Evolutionary conservation across 2,888 invertebrate genomes (phyloP), one percentile per base, ranked within the genome.

Genomic region (Alentia gelatinosa): DNA sequence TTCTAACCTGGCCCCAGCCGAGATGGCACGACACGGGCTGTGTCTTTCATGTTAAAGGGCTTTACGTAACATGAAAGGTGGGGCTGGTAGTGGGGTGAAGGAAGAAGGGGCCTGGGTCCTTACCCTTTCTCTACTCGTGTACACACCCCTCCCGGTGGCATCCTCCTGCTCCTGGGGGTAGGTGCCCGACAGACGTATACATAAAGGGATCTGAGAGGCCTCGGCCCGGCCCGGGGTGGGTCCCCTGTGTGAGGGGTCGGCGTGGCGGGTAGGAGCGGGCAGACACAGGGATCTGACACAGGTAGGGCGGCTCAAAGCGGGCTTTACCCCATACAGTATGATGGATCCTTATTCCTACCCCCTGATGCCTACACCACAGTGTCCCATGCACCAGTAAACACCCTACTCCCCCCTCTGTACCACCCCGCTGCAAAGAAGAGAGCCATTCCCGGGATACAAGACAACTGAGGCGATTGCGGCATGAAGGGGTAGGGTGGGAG

Each of bases 41-140:
- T 75, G 75, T 68, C 83, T 83, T 83, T 83, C 83, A 83, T 83
- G 83, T 39, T 83, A 83, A 83, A 83, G 83, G 83, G 83, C 83
- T 83, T 68, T 68, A 4, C 37, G n/a, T 15, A 39, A 37, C 40
- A 83, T 37, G 9, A 40, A 83, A 37, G 40, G 83, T 40, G 83
- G 75, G 33, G 33, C 7, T 9, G 19, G 56, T 19, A n/a, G 56
- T 56, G 3, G 56, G 47, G n/a, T 7, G 47, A 19, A 47, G 9
- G 47, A 19, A 19, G 56, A n/a, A 56, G 56, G 56, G 56, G 56
- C 19, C 3, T 19, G 56, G 56, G 56, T n/a, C n/a, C 23, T 56
- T n/a, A 19, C 56, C 19, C 19, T 56, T 56, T n/a, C 56, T 56
- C 19, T 56, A 56, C 19, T 1, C 56, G 1, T 1, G 56, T n/a